Percentiles rank a stretch among this genome's conserved stretches.
Evolutionary conservation across 1,140 invertebrate species (phyloP).

Genomic region (Triops longicaudatus): DNA sequence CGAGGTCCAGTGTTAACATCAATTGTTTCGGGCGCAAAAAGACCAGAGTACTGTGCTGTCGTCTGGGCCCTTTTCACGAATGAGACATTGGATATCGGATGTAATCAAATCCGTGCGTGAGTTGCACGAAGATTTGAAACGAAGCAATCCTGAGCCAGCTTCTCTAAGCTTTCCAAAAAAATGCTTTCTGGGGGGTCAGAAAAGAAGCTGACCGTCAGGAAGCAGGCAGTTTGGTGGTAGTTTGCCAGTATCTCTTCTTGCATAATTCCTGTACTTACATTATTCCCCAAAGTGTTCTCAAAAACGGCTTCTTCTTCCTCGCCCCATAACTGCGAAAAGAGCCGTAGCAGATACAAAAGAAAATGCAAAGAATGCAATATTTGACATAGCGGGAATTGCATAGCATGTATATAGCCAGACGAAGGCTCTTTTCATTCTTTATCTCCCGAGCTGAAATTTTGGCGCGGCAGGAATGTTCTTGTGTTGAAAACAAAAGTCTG

Average conservation of each 20-base stretch:
- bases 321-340: not conserved
- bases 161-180: no score
- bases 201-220: no score
- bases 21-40: not conserved
- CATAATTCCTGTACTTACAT: no score
- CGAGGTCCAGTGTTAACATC: not conserved
- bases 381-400: not conserved
- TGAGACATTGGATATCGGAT: not conserved
- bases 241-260: no score
- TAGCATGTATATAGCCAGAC: not conserved
- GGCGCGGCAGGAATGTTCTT: constrained; percentile 3
- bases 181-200: no score
- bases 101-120: constrained; percentile 14
- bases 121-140: not conserved
- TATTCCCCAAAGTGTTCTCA: no score
- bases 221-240: no score
- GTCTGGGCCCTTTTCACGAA: not conserved
- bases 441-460: not conserved
- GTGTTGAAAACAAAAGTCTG: not conserved
- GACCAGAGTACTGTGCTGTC: not conserved
- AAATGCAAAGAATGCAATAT: not conserved
- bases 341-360: not conserved
- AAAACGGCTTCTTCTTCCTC: not conserved
- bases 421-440: constrained; percentile 1
- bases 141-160: not conserved